Conservation (phyloP, 2,888 invertebrate species). For the Vandiemenella viatica region DNA sequence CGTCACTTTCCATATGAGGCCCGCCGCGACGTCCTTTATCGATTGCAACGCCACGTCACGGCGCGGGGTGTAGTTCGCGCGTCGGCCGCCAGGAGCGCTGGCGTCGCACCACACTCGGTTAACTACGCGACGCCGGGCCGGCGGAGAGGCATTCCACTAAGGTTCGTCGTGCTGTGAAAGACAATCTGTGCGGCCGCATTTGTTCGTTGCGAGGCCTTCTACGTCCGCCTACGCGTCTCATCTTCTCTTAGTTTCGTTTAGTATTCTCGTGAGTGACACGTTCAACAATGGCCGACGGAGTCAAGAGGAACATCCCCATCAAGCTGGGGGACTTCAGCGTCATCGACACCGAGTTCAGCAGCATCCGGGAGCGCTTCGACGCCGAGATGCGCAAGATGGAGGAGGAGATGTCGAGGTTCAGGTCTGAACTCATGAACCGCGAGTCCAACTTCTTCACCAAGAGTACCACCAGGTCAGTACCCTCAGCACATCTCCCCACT, state of each 20-base stretch:
- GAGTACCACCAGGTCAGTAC: constrained; percentile 60
- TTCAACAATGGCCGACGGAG: constrained; percentile 57
- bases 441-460: constrained; percentile 86
- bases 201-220: neutral
- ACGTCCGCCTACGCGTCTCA: neutral
- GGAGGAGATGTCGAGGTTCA: constrained; percentile 92
- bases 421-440: constrained; percentile 82
- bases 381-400: constrained; percentile 97
- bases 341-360: constrained; percentile 91
- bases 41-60: neutral
- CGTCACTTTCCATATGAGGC: neutral
- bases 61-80: neutral
- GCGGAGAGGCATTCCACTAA: neutral
- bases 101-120: neutral
- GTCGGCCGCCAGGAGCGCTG: neutral
- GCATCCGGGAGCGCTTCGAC: constrained; percentile 88
- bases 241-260: neutral
- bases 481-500: too few relatives aligned
- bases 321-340: constrained; percentile 88
- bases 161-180: neutral
- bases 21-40: neutral
- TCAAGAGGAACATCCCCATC: constrained; percentile 81
- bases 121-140: neutral
- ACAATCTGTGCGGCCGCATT: neutral
- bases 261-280: neutral